Evolutionary conservation across 2,797 vertebrate genomes (phyloP).

Genomic region (Gephyroberyx darwinii): DNA sequence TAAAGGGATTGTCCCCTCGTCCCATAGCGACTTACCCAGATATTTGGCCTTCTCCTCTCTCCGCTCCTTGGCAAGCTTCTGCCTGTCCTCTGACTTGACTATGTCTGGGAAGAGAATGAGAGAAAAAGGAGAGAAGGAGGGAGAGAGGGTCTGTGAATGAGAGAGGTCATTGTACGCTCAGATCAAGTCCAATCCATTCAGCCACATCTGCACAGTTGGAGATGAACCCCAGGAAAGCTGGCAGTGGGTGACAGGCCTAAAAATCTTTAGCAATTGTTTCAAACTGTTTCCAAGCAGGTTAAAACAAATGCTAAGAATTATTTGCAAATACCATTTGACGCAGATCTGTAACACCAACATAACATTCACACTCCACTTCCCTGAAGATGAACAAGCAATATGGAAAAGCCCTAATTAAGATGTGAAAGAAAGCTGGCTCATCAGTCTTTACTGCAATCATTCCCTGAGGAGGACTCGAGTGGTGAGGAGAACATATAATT

Average conservation of each 20-base stretch:
- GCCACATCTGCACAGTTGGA: slow-evolving; percentile 38
- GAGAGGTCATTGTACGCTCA: slow-evolving; percentile 28
- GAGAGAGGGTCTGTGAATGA: slow-evolving; percentile 15
- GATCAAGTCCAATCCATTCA: slow-evolving; percentile 1
- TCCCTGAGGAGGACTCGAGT: no score
- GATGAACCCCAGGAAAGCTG: slow-evolving; percentile 15
- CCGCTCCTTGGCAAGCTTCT: slow-evolving; percentile 92
- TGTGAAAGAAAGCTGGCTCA: no score
- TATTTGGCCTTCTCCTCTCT: slow-evolving; percentile 94
- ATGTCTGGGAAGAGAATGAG: slow-evolving; percentile 77
- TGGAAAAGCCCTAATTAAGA: no score
- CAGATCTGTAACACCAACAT: neutral
- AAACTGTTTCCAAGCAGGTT: no score
- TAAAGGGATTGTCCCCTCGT: neutral
- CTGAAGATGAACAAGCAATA: no score
- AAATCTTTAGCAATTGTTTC: no score
- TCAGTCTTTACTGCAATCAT: no score
- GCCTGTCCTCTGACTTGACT: slow-evolving; percentile 90
- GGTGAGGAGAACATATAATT: no score
- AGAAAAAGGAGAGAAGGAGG: neutral
- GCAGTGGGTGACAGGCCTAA: no score
- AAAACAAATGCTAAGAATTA: no score
- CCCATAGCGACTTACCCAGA: slow-evolving; percentile 85
- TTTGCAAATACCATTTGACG: no score
- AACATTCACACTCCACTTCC: neutral